Conservation (phyloP, 2,797 vertebrate genomes). For the Acanthiza pusilla region DNA sequence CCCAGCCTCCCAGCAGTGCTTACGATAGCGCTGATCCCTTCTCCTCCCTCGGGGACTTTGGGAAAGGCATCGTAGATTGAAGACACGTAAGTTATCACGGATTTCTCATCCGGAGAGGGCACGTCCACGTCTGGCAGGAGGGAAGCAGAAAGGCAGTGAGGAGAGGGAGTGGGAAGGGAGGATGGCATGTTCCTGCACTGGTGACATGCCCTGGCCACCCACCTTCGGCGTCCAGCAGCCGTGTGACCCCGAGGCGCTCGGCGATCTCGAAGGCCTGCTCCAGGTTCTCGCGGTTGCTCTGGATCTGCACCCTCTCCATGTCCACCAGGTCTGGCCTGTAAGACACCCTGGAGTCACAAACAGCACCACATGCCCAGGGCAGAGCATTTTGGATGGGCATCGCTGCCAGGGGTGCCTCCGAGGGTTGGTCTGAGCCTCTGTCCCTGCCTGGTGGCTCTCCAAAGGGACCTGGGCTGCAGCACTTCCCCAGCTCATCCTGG, state of each 20-base stretch:
- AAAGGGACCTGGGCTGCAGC: background rate
- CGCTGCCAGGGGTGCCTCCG: accelerated
- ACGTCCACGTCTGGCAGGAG: slow-evolving; percentile 90
- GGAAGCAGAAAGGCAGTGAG: background rate
- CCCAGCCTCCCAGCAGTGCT: background rate
- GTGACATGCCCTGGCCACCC: background rate
- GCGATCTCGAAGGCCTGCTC: slow-evolving; percentile 98
- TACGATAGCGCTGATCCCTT: slow-evolving; percentile 91
- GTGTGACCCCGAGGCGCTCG: slow-evolving; percentile 91
- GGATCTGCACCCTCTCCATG: slow-evolving; percentile 90
- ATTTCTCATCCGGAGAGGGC: slow-evolving; percentile 94
- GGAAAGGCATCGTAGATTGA: slow-evolving; percentile 99
- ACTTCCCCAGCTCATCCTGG: background rate
- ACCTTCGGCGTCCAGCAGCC: slow-evolving; percentile 97
- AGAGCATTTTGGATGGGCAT: accelerated
- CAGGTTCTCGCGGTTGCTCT: slow-evolving; percentile 93
- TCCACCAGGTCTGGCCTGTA: slow-evolving; percentile 95
- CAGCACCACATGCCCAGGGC: background rate
- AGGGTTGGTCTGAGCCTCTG: background rate
- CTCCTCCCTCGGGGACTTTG: slow-evolving; percentile 96
- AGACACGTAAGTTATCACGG: slow-evolving; percentile 97
- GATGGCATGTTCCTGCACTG: background rate
- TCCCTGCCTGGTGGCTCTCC: background rate
- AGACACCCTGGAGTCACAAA: background rate
- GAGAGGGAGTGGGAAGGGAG: background rate